Evolutionary conservation across 2,797 vertebrate genomes (phyloP), one percentile per base, ranked within the genome.

Genomic region (Anabacerthia variegaticeps): DNA sequence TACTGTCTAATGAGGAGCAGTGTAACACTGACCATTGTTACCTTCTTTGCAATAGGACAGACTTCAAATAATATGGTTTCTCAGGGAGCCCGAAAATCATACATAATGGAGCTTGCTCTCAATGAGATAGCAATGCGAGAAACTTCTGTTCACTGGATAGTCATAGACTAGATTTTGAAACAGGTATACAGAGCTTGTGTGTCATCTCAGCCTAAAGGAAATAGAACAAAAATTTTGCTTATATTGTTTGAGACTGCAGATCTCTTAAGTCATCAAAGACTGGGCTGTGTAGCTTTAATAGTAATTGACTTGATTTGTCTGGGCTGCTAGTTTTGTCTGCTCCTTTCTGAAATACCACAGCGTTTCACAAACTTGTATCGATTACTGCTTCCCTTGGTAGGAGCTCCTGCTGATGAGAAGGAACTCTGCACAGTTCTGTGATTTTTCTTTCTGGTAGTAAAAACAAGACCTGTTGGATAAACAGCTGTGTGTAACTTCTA

Each of bases 11-110:
- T 54, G 73, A 67, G 49, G 46, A 72, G n/a, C 94, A 94, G 28
- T 43, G 44, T 77, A 80, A 23, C 13, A 9, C n/a, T 87, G 87
- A 71, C 59, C 23, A 12, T 44, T 88, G 78, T 67, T 85, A 49
- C 43, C 61, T 72, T 77, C 65, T 80, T 69, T 91, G 68, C 20
- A 28, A 8, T n/a, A 92, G 37, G 71, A 34, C 7, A 58, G 32
- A 37, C 46, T 88, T 39, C 77, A 69, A 79, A 65, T 58, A 59
- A 76, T 22, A 16, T 0, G 34, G 72, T 92, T 94, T 95, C 76
- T 91, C 4, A 23, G 65, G 89, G 87, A 96, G 81, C 82, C 87
- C 87, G 74, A 93, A 93, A 95, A 37, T 80, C 10, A 23, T 7
- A 3, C 86, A 3, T 72, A 56, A 18, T 58, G n/a, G 30, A 75